Conservation (phyloP, 2,797 vertebrate genomes). For the Enteromius fasciolatus region DNA sequence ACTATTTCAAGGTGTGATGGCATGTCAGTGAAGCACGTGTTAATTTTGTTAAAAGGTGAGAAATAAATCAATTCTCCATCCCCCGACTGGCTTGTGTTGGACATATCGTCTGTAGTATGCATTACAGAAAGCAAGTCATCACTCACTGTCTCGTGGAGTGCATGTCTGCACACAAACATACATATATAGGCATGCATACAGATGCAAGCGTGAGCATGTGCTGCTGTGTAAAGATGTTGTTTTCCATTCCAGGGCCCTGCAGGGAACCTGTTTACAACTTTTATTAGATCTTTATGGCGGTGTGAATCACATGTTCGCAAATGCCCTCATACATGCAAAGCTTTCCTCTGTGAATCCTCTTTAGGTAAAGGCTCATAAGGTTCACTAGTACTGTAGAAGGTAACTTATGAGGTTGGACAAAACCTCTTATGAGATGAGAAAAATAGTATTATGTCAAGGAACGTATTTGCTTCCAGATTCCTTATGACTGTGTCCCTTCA, state of each 20-base stretch:
- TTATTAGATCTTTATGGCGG: constrained; percentile 56
- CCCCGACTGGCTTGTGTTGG: constrained; percentile 7
- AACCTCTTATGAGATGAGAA: too few relatives aligned
- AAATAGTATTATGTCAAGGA: too few relatives aligned
- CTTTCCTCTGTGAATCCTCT: constrained; percentile 53
- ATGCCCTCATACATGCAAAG: constrained; percentile 44
- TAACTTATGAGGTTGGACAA: constrained; percentile 36
- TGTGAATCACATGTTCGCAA: constrained; percentile 30
- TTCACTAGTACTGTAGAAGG: constrained; percentile 33
- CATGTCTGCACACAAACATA: constrained; percentile 20
- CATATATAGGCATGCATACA: constrained; percentile 27
- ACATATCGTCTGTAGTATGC: constrained; percentile 23
- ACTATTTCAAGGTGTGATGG: constrained; percentile 49
- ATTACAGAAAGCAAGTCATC: constrained; percentile 44
- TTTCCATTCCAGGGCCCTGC: constrained; percentile 52
- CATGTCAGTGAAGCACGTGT: constrained; percentile 34
- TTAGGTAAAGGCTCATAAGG: constrained; percentile 38
- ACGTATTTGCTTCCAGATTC: too few relatives aligned
- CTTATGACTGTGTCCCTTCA: too few relatives aligned
- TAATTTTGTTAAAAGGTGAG: constrained; percentile 58
- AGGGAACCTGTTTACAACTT: constrained; percentile 10
- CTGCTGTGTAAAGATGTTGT: constrained; percentile 58
- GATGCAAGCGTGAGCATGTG: constrained; percentile 48
- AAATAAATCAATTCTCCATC: constrained; percentile 56
- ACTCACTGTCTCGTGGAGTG: constrained; percentile 33